Evolutionary conservation across 1,140 invertebrate genomes (phyloP).

Genomic region (Tribolium castaneum): DNA sequence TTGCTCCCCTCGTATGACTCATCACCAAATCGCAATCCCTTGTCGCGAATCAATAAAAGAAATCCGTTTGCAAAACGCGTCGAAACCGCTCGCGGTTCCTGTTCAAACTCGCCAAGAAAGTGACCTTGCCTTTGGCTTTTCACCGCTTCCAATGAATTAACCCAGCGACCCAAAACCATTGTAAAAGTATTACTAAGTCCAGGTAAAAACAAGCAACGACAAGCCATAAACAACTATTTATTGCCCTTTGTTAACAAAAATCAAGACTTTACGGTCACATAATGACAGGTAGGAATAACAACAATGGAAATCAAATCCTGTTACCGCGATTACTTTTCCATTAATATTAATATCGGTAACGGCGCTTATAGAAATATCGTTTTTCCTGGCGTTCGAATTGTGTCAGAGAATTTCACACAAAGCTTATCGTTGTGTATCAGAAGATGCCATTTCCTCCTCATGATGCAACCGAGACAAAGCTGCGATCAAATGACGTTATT

Average conservation of each 20-base stretch:
- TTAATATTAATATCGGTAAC: slow-evolving; percentile 26
- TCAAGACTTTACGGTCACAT: neutral
- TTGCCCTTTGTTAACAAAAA: slow-evolving; percentile 18
- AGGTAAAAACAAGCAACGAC: slow-evolving; percentile 2
- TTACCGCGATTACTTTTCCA: neutral
- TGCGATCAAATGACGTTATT: slow-evolving; percentile 15
- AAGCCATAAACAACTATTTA: slow-evolving; percentile 13
- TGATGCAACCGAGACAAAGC: slow-evolving; percentile 10
- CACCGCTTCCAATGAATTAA: slow-evolving; percentile 15
- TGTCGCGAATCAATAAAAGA: neutral
- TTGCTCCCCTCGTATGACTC: neutral
- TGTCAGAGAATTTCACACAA: neutral
- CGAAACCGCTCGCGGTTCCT: neutral
- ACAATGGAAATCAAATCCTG: neutral
- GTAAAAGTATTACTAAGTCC: slow-evolving; percentile 5
- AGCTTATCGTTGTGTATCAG: too few species aligned
- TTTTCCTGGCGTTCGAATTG: neutral
- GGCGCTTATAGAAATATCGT: neutral
- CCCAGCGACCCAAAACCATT: slow-evolving; percentile 15
- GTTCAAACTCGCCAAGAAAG: slow-evolving; percentile 19
- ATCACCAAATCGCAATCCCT: neutral
- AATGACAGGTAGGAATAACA: slow-evolving; percentile 2
- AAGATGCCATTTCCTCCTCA: neutral
- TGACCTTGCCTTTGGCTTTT: slow-evolving; percentile 30
- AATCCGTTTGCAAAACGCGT: neutral